Percentiles rank a stretch among this genome's conserved stretches.
These are phyloP conservation scores for Pyrgilauda ruficollis DNA, from an alignment of 2,113 vertebrate genomes.

Conservation along the genomic window DNA sequence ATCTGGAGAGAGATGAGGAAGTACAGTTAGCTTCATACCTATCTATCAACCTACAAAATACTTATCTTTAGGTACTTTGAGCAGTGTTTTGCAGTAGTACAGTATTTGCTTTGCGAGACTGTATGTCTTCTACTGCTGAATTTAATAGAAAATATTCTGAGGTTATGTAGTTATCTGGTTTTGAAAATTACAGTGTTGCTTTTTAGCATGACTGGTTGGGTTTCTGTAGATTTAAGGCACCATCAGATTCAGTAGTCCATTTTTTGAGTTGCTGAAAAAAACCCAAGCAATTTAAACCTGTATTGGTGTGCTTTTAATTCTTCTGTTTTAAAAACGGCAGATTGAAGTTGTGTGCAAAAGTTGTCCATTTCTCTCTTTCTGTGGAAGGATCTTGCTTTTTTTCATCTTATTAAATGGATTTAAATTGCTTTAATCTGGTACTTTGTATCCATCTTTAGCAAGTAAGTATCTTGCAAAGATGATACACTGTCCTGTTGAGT, in stretches of 20 bases:
- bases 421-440: neutral
- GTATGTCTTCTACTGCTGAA: neutral
- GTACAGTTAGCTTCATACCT: neutral
- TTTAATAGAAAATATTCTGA: neutral
- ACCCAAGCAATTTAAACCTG: neutral
- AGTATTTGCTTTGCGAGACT: neutral
- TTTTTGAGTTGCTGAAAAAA: neutral
- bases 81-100: neutral
- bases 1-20: neutral
- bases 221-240: neutral
- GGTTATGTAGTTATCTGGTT: neutral
- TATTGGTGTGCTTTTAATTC: neutral
- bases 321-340: neutral
- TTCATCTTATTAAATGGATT: neutral
- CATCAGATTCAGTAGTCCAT: neutral
- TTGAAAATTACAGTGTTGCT: neutral
- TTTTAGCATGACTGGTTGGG: neutral
- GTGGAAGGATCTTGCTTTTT: neutral
- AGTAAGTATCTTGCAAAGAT: neutral
- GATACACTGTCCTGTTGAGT: neutral
- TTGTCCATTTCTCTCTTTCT: neutral
- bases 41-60: neutral
- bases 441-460: neutral
- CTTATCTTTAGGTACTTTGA: neutral
- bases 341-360: neutral